Conservation (phyloP, 2,888 invertebrate genomes). For the Trachelus tabidus region DNA sequence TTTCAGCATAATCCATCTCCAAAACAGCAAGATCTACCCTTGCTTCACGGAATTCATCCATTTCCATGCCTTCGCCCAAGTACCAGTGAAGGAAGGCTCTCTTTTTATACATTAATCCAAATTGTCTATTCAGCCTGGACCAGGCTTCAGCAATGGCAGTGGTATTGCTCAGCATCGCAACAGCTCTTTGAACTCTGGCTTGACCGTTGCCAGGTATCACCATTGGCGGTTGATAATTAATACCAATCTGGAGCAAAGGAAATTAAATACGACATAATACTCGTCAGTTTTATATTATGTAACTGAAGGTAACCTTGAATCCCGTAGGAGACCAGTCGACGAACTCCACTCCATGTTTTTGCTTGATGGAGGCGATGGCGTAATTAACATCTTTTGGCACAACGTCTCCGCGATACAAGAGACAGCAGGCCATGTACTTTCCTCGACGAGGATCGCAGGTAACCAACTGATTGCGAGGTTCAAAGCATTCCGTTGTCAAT, state of each 20-base stretch:
- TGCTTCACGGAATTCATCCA: conserved; percentile 66
- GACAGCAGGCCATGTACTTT: conserved; percentile 69
- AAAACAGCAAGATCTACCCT: conserved; percentile 64
- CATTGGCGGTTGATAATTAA: conserved; percentile 68
- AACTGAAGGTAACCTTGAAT: conserved; percentile 64
- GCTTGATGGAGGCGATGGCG: conserved; percentile 69
- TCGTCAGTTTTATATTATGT: neutral
- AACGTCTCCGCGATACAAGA: conserved; percentile 45
- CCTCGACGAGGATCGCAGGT: conserved; percentile 54
- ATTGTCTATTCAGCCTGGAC: conserved; percentile 72
- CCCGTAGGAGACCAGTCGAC: conserved; percentile 74
- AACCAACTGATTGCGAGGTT: conserved; percentile 58
- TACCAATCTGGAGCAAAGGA: conserved; percentile 50
- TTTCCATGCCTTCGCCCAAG: conserved; percentile 66
- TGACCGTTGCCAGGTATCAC: conserved; percentile 67
- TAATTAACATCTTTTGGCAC: conserved; percentile 66
- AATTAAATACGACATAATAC: neutral
- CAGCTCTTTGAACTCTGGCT: conserved; percentile 69
- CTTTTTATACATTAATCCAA: conserved; percentile 73
- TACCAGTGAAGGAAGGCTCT: conserved; percentile 74
- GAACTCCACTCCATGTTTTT: conserved; percentile 69
- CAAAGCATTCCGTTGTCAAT: conserved; percentile 41
- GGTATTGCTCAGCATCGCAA: conserved; percentile 74
- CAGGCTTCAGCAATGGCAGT: conserved; percentile 74
- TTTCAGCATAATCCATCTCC: conserved; percentile 64